Evolutionary conservation across 2,797 vertebrate species (phyloP), one percentile per base, ranked within the genome.

Genomic region (Glyptemys insculpta): DNA sequence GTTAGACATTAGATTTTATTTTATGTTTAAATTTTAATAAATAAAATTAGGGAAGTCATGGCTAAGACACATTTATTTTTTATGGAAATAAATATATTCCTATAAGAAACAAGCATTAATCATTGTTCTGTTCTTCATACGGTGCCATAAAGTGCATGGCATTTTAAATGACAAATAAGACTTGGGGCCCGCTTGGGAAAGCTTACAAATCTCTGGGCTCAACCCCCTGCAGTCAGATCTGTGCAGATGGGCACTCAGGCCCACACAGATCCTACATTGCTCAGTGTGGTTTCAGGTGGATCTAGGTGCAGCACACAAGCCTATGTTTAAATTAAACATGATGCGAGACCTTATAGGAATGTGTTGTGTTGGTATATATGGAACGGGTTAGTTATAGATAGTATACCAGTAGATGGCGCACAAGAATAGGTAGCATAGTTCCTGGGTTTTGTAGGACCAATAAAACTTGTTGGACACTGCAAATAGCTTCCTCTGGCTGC

Each of bases 1-100:
- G 80, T 85, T 88, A 87, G 47, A 41, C 49, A 83, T 11, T 37
- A 82, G 56, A 86, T 92, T 89, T 90, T 89, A 41, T 19, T 90
- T 89, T 88, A 86, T 21, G 87, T 87, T 93, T 82, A 81, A 90
- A 90, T 74, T 53, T 23, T 91, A 95, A 92, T 83, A 90, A 94
- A 89, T 78, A 2, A 88, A 90, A 87, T 93, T 47, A 92, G 94
- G 56, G 84, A 1, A 87, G 47, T 80, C 16, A 76, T 54, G 86
- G 27, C 37, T 92, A 76, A 85, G 89, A 76, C 41, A 78, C 27
- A 47, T 31, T 78, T 78, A 78, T 27, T 49, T 37, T 78, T 49
- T 78, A 49, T 49, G 25, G 27, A 78, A 49, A 44, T 78, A 44
- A 49, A 49, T 78, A 49, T 78, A 49, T 14, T 78, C 12, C 74